Percentiles rank a stretch among this genome's conserved stretches.
These are phyloP conservation scores for Linepithema humile DNA, from an alignment of 1,140 invertebrate genomes.

Conservation along the genomic window DNA sequence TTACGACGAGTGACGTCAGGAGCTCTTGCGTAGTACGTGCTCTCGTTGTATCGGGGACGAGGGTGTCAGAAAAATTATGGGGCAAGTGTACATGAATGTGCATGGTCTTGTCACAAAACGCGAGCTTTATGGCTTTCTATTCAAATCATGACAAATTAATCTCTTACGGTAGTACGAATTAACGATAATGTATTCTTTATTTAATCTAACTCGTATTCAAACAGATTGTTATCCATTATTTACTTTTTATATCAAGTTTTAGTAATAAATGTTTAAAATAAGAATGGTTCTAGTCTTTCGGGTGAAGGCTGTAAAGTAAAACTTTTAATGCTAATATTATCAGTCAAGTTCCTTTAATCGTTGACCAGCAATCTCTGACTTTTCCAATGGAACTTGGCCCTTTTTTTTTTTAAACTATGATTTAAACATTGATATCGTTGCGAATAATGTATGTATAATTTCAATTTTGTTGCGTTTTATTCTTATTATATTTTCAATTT, in stretches of 20 bases:
- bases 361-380: too few species aligned
- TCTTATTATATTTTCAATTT: too few species aligned
- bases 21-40: conserved; percentile 43
- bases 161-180: not conserved
- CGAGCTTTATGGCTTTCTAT: not conserved
- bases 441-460: too few species aligned
- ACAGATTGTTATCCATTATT: not conserved
- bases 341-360: too few species aligned
- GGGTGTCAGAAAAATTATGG: conserved; percentile 19
- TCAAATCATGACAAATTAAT: conserved; percentile 21
- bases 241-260: not conserved
- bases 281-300: too few species aligned
- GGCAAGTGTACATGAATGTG: conserved; percentile 11
- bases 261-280: not conserved
- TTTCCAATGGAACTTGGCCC: too few species aligned
- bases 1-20: conserved; percentile 61
- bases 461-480: too few species aligned
- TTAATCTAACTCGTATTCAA: not conserved
- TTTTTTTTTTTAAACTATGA: too few species aligned
- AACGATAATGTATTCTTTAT: not conserved
- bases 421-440: too few species aligned
- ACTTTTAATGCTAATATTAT: too few species aligned
- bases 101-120: not conserved
- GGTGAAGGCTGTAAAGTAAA: too few species aligned
- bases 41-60: too few species aligned